Conservation (phyloP, 1,140 invertebrate genomes). For the Drosophila tristis region DNA sequence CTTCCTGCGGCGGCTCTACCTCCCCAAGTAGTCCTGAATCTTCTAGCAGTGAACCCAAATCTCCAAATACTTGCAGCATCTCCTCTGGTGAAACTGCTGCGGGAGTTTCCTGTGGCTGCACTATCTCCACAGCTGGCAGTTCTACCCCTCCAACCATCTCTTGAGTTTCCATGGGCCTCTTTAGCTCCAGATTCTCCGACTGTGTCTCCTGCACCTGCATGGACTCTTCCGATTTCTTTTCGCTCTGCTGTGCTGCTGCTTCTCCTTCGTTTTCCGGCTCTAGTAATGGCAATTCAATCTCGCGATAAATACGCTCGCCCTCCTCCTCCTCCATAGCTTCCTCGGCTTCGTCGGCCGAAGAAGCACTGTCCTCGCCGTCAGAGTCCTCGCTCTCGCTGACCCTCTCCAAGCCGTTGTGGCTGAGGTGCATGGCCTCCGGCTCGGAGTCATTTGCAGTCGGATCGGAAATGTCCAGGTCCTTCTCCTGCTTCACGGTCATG, state of each 20-base stretch:
- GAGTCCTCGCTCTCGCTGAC: conserved; percentile 32
- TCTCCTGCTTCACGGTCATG: conserved; percentile 72
- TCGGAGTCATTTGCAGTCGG: conserved; percentile 32
- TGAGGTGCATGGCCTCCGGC: conserved; percentile 9
- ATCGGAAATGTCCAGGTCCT: conserved; percentile 64
- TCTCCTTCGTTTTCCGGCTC: conserved; percentile 2
- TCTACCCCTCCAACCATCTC: background rate
- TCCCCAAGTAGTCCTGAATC: too few relatives aligned
- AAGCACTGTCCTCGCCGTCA: conserved; percentile 59
- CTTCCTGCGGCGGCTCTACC: too few relatives aligned
- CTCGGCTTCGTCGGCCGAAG: conserved; percentile 67
- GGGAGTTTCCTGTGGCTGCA: too few relatives aligned
- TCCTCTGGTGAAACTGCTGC: background rate
- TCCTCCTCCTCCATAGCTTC: conserved; percentile 64
- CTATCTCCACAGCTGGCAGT: background rate
- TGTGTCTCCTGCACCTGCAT: background rate
- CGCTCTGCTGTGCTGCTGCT: background rate
- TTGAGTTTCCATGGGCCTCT: background rate
- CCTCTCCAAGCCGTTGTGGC: conserved; percentile 41
- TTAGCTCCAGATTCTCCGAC: background rate
- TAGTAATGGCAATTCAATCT: conserved; percentile 63
- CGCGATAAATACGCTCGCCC: conserved; percentile 67
- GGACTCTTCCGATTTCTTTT: background rate
- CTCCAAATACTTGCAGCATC: too few relatives aligned
- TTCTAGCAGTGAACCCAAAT: too few relatives aligned